Percentiles rank a stretch among this genome's conserved stretches.
Evolutionary conservation across 2,888 invertebrate genomes (phyloP).

Genomic region (Chesias legatella): DNA sequence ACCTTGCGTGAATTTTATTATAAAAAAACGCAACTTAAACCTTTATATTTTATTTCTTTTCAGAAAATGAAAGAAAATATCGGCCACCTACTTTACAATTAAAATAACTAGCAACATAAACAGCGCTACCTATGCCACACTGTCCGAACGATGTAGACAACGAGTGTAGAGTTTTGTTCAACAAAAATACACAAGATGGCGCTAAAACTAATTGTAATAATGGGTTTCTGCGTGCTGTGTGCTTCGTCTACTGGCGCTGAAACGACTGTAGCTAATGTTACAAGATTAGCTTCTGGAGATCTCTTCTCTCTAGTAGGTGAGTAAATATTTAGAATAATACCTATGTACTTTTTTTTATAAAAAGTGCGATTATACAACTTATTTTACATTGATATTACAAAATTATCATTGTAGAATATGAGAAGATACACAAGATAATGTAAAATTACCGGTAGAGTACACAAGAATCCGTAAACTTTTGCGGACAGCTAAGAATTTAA

Average conservation of each 20-base stretch:
- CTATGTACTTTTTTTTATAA: too few species aligned
- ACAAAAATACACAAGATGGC: slow-evolving; percentile 49
- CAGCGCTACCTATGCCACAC: slow-evolving; percentile 38
- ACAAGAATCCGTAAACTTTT: too few species aligned
- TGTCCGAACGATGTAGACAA: slow-evolving; percentile 38
- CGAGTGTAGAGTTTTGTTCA: slow-evolving; percentile 26
- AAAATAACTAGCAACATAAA: slow-evolving; percentile 25
- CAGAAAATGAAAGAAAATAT: slow-evolving; percentile 38
- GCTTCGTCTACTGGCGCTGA: slow-evolving; percentile 50
- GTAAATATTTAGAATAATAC: slow-evolving; percentile 13
- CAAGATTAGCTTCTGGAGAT: slow-evolving; percentile 81
- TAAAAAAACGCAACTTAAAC: slow-evolving; percentile 1
- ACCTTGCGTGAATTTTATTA: background rate
- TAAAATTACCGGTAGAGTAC: too few species aligned
- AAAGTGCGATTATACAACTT: too few species aligned
- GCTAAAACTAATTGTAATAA: slow-evolving; percentile 42
- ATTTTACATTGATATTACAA: too few species aligned
- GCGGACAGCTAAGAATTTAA: too few species aligned
- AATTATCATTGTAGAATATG: too few species aligned
- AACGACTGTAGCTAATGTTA: slow-evolving; percentile 74
- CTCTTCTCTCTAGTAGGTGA: slow-evolving; percentile 79
- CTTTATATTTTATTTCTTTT: slow-evolving; percentile 23
- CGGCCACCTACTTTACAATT: slow-evolving; percentile 22
- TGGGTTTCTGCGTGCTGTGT: slow-evolving; percentile 31
- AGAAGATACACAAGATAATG: too few species aligned